Conservation (phyloP, 2,797 vertebrate species). For the Sebastes aleutianus region DNA sequence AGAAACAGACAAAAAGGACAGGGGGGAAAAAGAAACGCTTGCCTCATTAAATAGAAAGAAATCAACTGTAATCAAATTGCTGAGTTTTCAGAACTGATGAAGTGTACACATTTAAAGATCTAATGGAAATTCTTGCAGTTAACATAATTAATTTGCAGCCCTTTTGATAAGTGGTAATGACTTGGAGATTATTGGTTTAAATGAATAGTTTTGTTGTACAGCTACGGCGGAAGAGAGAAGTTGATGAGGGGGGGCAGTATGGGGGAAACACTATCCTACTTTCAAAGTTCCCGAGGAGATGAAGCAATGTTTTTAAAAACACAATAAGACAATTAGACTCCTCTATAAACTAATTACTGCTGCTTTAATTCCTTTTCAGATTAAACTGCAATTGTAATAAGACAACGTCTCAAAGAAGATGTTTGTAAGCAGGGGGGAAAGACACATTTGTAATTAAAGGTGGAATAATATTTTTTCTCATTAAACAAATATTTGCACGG, state of each 20-base stretch:
- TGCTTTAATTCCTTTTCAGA: constrained; percentile 82
- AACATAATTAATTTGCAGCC: constrained; percentile 81
- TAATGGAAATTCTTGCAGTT: constrained; percentile 79
- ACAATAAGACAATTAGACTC: constrained; percentile 82
- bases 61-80: constrained; percentile 80
- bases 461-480: constrained; percentile 72
- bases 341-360: constrained; percentile 81
- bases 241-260: constrained; percentile 38
- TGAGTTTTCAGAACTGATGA: constrained; percentile 80
- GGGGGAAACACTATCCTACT: constrained; percentile 68
- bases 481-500: constrained; percentile 68
- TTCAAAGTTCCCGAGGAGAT: constrained; percentile 80
- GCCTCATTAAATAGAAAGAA: constrained; percentile 79
- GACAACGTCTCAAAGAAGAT: constrained; percentile 71
- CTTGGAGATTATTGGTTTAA: constrained; percentile 82
- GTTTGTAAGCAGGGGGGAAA: constrained; percentile 72
- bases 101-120: constrained; percentile 79
- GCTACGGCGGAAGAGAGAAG: constrained; percentile 46
- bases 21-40: constrained; percentile 55
- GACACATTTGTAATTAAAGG: constrained; percentile 80
- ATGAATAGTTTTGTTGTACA: constrained; percentile 78
- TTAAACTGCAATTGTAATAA: constrained; percentile 81
- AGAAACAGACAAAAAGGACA: constrained; percentile 45
- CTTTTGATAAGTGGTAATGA: constrained; percentile 83
- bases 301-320: constrained; percentile 77